Evolutionary conservation across 2,113 vertebrate species (phyloP).

Genomic region (Setophaga kirtlandii): DNA sequence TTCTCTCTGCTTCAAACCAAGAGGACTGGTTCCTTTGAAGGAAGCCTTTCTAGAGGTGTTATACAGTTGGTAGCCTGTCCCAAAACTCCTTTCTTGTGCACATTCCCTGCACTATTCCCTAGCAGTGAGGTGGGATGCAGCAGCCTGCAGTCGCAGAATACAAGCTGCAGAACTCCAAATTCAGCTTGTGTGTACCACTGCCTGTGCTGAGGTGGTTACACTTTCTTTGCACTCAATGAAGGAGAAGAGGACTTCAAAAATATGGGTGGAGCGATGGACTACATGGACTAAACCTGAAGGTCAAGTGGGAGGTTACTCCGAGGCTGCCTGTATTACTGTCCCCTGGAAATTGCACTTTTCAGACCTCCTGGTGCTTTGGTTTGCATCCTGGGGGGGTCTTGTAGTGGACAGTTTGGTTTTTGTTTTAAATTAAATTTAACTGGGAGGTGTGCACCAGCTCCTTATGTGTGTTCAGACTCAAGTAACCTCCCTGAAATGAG

Average conservation of each 20-base stretch:
- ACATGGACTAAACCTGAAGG: background rate
- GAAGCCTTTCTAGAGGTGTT: background rate
- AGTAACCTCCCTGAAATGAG: background rate
- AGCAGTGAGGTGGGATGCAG: background rate
- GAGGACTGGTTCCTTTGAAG: background rate
- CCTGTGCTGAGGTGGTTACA: background rate
- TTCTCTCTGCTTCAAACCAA: background rate
- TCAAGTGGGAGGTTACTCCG: rapidly evolving
- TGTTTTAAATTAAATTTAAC: background rate
- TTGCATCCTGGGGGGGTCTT: background rate
- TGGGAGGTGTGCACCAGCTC: background rate
- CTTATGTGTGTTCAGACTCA: background rate
- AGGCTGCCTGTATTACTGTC: background rate
- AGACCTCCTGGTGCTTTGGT: background rate
- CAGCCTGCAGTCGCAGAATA: rapidly evolving
- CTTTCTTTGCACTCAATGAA: background rate
- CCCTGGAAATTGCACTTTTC: background rate
- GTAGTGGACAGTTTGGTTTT: background rate
- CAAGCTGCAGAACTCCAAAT: background rate
- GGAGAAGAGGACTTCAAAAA: background rate
- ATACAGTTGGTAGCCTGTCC: background rate
- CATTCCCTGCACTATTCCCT: background rate
- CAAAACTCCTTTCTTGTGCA: background rate
- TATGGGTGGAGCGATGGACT: background rate
- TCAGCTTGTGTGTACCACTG: background rate